These are phyloP conservation scores for Lepidocyrtinus sp. DNA, from an alignment of 2,888 invertebrate species.

Conservation along the genomic window DNA sequence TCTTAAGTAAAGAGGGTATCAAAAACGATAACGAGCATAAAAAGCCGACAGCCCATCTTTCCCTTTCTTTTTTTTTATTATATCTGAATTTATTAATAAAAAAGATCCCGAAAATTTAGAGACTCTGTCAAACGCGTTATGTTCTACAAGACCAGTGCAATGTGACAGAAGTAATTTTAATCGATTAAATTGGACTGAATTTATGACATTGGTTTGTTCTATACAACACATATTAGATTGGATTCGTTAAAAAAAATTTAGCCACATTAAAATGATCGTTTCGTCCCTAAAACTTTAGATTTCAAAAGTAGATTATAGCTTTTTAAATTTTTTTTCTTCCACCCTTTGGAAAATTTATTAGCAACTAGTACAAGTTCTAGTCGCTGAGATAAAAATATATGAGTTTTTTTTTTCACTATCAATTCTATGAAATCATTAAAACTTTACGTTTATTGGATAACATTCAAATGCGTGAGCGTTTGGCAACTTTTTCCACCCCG, in stretches of 20 bases:
- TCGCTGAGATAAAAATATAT: neutral
- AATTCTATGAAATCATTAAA: slow-evolving; percentile 25
- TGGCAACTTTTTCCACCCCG: neutral
- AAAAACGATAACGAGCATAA: neutral
- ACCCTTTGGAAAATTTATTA: neutral
- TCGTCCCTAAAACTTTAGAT: neutral
- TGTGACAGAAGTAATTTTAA: slow-evolving; percentile 41
- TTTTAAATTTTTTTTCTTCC: neutral
- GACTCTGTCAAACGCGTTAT: no score
- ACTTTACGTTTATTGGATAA: neutral
- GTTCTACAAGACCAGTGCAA: no score
- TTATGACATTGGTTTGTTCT: slow-evolving; percentile 25
- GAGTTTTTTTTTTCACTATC: slow-evolving; percentile 24
- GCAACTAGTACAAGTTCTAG: neutral
- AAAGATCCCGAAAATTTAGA: no score
- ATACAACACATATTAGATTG: neutral
- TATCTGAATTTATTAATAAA: slow-evolving; percentile 55
- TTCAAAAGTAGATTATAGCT: neutral
- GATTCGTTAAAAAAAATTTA: neutral
- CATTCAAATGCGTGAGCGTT: no score
- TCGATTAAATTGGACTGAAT: slow-evolving; percentile 55
- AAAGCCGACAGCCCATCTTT: neutral
- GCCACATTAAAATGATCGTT: neutral
- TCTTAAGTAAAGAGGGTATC: neutral
- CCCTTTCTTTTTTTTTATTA: neutral